Conservation (phyloP, 1,140 invertebrate species). For the Scaptomyza graminum region DNA sequence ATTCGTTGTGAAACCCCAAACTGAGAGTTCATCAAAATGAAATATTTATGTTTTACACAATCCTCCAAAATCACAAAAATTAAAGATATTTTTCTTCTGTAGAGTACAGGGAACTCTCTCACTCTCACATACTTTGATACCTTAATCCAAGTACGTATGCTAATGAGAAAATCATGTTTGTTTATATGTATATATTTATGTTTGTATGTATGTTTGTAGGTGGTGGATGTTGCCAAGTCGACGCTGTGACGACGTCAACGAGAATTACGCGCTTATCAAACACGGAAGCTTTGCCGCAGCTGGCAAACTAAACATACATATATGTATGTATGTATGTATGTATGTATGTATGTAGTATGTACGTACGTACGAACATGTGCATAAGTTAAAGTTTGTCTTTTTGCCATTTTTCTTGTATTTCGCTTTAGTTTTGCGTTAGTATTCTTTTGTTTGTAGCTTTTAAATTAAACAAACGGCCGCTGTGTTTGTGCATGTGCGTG, state of each 20-base stretch:
- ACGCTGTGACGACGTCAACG: conserved; percentile 17
- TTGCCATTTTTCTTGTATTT: conserved; percentile 10
- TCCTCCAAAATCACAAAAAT: too few species aligned
- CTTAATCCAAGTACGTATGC: not conserved
- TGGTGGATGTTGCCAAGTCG: conserved; percentile 54
- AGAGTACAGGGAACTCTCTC: too few species aligned
- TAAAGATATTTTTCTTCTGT: too few species aligned
- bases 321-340: too few species aligned
- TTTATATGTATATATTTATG: not conserved
- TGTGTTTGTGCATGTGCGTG: not conserved
- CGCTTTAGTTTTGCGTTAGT: conserved; percentile 25
- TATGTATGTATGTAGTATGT: too few species aligned
- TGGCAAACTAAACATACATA: conserved; percentile 35
- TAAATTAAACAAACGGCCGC: conserved; percentile 35
- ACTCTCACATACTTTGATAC: conserved; percentile 26
- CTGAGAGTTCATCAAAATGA: too few species aligned
- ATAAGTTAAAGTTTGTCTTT: conserved; percentile 28
- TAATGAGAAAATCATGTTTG: not conserved
- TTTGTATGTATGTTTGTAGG: conserved; percentile 8
- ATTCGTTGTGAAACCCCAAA: too few species aligned
- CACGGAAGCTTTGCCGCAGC: conserved; percentile 69
- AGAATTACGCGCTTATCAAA: conserved; percentile 63
- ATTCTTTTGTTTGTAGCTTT: conserved; percentile 30
- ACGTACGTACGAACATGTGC: not conserved
- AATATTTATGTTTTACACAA: too few species aligned